Conservation (phyloP, 2,888 invertebrate species). For the Perizoma affinitatum region DNA sequence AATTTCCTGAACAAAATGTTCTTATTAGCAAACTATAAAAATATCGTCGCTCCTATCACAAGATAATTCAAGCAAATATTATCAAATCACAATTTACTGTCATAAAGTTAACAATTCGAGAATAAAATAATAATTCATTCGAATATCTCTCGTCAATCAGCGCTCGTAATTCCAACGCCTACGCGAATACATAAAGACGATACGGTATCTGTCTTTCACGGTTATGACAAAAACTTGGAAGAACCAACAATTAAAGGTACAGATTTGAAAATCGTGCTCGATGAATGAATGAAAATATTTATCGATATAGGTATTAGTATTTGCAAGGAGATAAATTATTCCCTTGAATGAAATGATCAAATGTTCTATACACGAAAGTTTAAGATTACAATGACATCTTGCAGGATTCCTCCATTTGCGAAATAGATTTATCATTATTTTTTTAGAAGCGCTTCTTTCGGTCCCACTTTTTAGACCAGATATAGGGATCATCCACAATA, state of each 20-base stretch:
- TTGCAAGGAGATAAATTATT: too few relatives aligned
- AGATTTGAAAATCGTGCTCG: conserved; percentile 2
- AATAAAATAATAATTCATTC: conserved; percentile 47
- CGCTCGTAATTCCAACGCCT: conserved; percentile 70
- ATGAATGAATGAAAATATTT: not conserved
- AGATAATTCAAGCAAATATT: conserved; percentile 41
- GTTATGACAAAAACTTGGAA: conserved; percentile 30
- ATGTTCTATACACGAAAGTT: too few relatives aligned
- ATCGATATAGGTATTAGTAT: too few relatives aligned
- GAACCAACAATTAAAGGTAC: conserved; percentile 26
- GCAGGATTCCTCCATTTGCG: too few relatives aligned
- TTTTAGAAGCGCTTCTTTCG: too few relatives aligned
- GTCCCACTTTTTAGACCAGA: too few relatives aligned
- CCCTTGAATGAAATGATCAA: too few relatives aligned
- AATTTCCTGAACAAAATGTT: conserved; percentile 22
- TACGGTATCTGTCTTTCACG: conserved; percentile 41
- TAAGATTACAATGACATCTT: too few relatives aligned
- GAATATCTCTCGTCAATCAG: conserved; percentile 63
- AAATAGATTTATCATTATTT: too few relatives aligned
- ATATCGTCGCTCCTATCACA: conserved; percentile 23
- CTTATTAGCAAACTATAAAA: conserved; percentile 27
- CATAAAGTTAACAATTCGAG: conserved; percentile 53
- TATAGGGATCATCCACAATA: too few relatives aligned
- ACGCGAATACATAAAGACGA: conserved; percentile 64
- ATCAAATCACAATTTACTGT: conserved; percentile 51